Conservation (phyloP, 1,140 invertebrate species). For the Nasonia giraulti region DNA sequence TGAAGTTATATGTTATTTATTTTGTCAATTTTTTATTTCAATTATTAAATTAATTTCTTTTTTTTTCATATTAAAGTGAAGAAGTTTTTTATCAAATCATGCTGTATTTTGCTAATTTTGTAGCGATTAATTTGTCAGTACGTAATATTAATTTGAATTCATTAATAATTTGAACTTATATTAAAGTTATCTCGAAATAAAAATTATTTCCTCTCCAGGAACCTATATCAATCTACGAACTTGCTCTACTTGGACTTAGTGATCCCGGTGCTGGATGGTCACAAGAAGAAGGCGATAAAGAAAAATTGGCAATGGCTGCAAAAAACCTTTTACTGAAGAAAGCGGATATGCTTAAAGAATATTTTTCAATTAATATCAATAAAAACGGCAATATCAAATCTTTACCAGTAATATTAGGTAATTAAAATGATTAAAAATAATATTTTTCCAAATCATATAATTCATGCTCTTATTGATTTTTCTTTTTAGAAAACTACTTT, state of each 20-base stretch:
- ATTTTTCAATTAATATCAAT: conserved; percentile 92
- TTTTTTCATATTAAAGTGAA: conserved; percentile 77
- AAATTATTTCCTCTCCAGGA: conserved; percentile 65
- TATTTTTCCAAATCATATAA: no score
- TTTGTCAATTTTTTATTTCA: conserved; percentile 15
- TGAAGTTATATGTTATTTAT: not conserved
- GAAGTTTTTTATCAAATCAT: conserved; percentile 96
- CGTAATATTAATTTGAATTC: conserved; percentile 55
- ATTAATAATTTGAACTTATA: not conserved
- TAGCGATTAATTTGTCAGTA: conserved; percentile 84
- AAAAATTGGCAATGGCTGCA: conserved; percentile 83
- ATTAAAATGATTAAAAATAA: conserved; percentile 31
- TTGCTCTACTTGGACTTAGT: conserved; percentile 83
- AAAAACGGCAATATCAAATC: conserved; percentile 79
- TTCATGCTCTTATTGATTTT: no score
- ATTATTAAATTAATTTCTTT: conserved; percentile 47
- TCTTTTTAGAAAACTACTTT: no score
- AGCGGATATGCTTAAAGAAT: conserved; percentile 90
- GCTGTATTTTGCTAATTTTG: conserved; percentile 94
- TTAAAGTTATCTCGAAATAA: not conserved
- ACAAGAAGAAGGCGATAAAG: conserved; percentile 84
- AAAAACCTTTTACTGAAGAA: conserved; percentile 82
- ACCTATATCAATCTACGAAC: conserved; percentile 78
- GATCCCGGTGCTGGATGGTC: conserved; percentile 86
- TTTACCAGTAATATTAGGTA: conserved; percentile 85